phyloP scores from a whole-genome alignment of 2,113 vertebrate genomes.

The Fukomys damarensis region DNA sequence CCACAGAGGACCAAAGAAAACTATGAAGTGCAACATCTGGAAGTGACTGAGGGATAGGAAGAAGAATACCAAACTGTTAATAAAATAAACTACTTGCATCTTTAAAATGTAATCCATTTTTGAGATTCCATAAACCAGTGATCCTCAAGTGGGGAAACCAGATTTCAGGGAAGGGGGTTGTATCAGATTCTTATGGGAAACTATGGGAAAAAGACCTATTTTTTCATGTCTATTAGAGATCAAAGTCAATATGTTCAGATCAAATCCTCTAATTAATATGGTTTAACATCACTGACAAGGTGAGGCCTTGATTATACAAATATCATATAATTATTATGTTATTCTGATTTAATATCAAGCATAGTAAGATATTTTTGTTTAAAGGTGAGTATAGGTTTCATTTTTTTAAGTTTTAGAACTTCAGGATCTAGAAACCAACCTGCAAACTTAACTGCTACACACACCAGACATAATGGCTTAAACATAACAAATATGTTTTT shows the following conservation, averaged over 20 bases:
- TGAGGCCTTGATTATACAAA: background rate
- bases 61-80: conserved; percentile 25
- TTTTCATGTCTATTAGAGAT: background rate
- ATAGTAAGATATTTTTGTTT: conserved; percentile 31
- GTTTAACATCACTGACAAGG: conserved; percentile 41
- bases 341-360: conserved; percentile 31
- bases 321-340: conserved; percentile 12
- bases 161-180: background rate
- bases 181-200: background rate
- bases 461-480: conserved; percentile 48
- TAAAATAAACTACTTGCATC: conserved; percentile 68
- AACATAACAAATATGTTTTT: conserved; percentile 28
- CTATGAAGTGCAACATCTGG: background rate
- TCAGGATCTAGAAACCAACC: conserved; percentile 28
- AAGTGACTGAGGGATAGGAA: background rate
- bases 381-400: conserved; percentile 38
- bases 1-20: background rate
- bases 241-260: conserved; percentile 35
- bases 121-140: background rate
- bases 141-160: conserved; percentile 1
- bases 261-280: conserved; percentile 44
- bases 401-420: conserved; percentile 52
- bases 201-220: background rate
- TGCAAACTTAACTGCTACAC: background rate
- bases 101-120: conserved; percentile 49